Evolutionary conservation across 2,113 vertebrate genomes (phyloP).

Genomic region (Cepphus grylle): DNA sequence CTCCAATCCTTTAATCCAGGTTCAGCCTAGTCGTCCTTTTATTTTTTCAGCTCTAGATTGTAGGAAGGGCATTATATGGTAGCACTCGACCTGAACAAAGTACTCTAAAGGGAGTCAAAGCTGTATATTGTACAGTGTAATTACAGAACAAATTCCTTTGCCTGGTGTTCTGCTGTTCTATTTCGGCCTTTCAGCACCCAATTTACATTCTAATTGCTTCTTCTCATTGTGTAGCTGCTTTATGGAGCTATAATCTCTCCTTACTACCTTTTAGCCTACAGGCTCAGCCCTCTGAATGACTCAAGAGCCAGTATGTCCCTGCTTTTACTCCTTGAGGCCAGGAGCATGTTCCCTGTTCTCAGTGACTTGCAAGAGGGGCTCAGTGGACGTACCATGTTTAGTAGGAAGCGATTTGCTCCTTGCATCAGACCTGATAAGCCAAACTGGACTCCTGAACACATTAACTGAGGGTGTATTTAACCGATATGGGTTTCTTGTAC

Average conservation of each 20-base stretch:
- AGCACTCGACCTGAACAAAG: constrained; percentile 71
- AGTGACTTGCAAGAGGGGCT: not conserved
- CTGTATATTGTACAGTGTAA: constrained; percentile 46
- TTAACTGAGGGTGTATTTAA: not conserved
- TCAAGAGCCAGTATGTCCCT: not conserved
- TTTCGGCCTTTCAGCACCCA: not conserved
- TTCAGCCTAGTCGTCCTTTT: constrained; percentile 51
- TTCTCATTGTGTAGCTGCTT: constrained; percentile 11
- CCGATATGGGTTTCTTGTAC: not conserved
- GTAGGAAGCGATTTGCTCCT: not conserved
- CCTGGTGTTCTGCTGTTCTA: constrained; percentile 39
- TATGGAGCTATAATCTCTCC: constrained; percentile 19
- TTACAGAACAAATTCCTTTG: constrained; percentile 57
- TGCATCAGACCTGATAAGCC: not conserved
- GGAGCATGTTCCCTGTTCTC: not conserved
- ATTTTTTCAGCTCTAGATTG: constrained; percentile 36
- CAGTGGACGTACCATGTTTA: not conserved
- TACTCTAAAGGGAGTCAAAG: constrained; percentile 42
- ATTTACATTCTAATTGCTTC: constrained; percentile 70
- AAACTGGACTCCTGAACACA: not conserved
- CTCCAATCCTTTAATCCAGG: constrained; percentile 73
- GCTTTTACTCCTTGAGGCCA: not conserved
- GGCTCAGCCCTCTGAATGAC: not conserved
- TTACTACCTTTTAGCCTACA: constrained; percentile 7
- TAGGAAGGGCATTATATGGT: constrained; percentile 40